Conservation (phyloP, 1,140 invertebrate genomes). For the Ptiloglossa arizonensis region DNA sequence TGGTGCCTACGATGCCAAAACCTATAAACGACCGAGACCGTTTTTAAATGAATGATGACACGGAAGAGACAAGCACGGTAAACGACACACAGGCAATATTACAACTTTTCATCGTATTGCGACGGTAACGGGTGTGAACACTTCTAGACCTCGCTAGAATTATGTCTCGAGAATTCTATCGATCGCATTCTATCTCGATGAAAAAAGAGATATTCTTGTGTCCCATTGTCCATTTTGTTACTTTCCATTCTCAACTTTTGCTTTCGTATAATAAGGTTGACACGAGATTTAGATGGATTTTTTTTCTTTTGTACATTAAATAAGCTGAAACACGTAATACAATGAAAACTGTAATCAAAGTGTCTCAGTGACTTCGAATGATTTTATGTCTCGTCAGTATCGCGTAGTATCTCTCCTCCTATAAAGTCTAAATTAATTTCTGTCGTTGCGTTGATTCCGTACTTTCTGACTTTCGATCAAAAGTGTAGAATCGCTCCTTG, state of each 20-base stretch:
- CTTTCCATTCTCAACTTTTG: not conserved
- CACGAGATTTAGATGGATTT: slow-evolving; percentile 53
- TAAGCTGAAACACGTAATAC: slow-evolving; percentile 39
- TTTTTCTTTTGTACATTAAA: slow-evolving; percentile 32
- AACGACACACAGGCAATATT: slow-evolving; percentile 38
- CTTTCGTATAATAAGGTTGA: slow-evolving; percentile 16
- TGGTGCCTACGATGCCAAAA: slow-evolving; percentile 54
- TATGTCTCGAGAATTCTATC: slow-evolving; percentile 1
- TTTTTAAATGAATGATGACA: slow-evolving; percentile 33
- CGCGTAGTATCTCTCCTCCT: not conserved
- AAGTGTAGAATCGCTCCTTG: slow-evolving; percentile 14
- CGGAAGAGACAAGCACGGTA: slow-evolving; percentile 51
- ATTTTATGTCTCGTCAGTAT: not conserved
- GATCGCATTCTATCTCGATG: not conserved
- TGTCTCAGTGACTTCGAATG: slow-evolving; percentile 5
- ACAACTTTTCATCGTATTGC: slow-evolving; percentile 24
- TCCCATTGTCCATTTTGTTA: not conserved
- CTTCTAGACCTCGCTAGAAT: not conserved
- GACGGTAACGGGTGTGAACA: slow-evolving; percentile 3
- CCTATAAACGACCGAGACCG: slow-evolving; percentile 52
- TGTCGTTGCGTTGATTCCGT: slow-evolving; percentile 31
- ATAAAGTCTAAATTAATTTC: slow-evolving; percentile 2
- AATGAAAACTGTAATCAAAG: slow-evolving; percentile 41
- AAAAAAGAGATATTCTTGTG: not conserved
- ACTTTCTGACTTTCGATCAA: slow-evolving; percentile 57